Evolutionary conservation across 2,888 invertebrate genomes (phyloP), one percentile per base, ranked within the genome.

Genomic region (Terebella lapidaria): DNA sequence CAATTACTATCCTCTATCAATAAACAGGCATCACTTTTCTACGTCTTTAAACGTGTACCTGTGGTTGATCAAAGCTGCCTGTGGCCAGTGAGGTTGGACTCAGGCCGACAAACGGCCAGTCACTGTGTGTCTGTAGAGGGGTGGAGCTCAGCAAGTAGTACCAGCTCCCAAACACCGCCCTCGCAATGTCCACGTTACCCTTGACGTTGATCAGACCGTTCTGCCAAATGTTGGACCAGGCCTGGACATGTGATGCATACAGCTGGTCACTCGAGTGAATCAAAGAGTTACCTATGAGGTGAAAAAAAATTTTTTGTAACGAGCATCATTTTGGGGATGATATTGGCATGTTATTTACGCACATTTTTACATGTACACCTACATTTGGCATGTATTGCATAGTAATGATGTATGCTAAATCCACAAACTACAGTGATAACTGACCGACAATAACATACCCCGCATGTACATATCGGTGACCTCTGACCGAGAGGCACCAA

Each of bases 71-170:
- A n/a, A 30, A 27, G 25, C 61, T 68, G 29, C 79, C 79, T 66
- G 74, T 74, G 1, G 74, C 74, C 22, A 80, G 69, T 47, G 76
- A 77, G 4, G 71, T 72, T 0, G 81, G 80, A 49, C 78, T 74
- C 25, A 80, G 68, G 15, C 80, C 80, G 54, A 75, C 67, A 58
- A 78, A 80, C 2, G 73, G 74, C 60, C 64, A 66, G 2, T 62
- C 51, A 0, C 51, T 45, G 45, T 71, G 71, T 10, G 71, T 66
- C 10, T 65, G 55, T 22, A 67, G 63, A 0, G 78, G 80, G 30
- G 78, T 65, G 20, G 77, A 74, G 62, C 71, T 74, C n/a, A 74
- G 63, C 4, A 79, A 65, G 66, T 78, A 77, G 64, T 79, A 80
- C 20, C 72, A 65, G 24, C 71, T 60, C 4, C 74, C 74, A 60